phyloP scores from a whole-genome alignment of 2,888 invertebrate genomes.

The Drosophila melanosoma region DNA sequence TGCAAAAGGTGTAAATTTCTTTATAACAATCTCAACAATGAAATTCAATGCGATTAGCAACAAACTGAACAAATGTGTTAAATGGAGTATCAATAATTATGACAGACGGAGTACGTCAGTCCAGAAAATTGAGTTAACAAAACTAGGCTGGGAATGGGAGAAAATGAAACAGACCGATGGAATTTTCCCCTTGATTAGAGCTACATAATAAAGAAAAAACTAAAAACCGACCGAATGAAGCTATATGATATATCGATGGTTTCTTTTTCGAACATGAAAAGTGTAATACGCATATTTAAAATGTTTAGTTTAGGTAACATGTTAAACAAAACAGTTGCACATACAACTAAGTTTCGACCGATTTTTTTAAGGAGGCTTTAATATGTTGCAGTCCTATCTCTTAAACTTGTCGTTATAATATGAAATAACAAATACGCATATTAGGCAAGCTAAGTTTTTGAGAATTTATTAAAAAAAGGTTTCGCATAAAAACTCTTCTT shows the following conservation, averaged over 20 bases:
- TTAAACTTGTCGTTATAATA: background rate
- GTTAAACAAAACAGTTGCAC: too few species aligned
- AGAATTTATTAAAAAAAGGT: background rate
- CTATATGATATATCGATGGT: background rate
- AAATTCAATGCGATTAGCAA: conserved; percentile 58
- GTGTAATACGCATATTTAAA: background rate
- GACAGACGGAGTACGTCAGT: conserved; percentile 44
- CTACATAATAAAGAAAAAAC: background rate
- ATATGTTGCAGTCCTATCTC: background rate
- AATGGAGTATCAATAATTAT: conserved; percentile 59
- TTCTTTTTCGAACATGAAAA: background rate
- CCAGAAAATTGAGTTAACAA: conserved; percentile 40
- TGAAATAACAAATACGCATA: background rate
- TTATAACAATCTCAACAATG: conserved; percentile 49
- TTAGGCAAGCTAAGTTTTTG: background rate
- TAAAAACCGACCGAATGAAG: background rate
- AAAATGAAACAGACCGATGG: background rate
- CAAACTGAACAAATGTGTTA: conserved; percentile 54
- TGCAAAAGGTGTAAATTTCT: conserved; percentile 67
- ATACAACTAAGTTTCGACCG: too few species aligned
- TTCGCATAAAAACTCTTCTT: background rate
- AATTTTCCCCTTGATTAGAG: background rate
- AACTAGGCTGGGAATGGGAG: background rate
- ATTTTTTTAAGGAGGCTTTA: background rate
- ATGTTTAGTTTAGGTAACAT: background rate